Conservation (phyloP, 2,888 invertebrate genomes). For the Apamea sordens region DNA sequence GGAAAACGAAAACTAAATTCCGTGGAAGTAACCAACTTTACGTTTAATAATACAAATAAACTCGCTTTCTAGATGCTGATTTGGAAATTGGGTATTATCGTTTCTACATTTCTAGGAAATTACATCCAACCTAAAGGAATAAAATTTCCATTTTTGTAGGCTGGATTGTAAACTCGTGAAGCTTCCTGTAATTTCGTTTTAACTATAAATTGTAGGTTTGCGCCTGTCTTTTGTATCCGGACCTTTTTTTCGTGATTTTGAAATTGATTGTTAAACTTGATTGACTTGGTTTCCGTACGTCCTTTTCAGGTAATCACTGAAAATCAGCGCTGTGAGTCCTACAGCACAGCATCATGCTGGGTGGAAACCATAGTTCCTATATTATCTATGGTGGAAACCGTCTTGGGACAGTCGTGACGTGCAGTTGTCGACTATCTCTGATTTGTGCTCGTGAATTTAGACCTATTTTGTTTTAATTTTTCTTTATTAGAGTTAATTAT, state of each 20-base stretch:
- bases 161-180: slow-evolving; percentile 1
- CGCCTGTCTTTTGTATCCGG: background rate
- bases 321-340: background rate
- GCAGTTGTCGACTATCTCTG: background rate
- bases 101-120: slow-evolving; percentile 44
- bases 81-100: slow-evolving; percentile 55
- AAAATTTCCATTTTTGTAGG: slow-evolving; percentile 38
- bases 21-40: slow-evolving; percentile 28
- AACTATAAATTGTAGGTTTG: background rate
- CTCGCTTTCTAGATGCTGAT: slow-evolving; percentile 37
- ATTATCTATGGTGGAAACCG: too few relatives aligned
- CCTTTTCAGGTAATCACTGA: background rate
- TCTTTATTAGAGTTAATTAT: background rate
- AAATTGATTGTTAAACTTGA: background rate
- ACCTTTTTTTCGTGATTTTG: background rate
- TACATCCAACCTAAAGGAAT: slow-evolving; percentile 27
- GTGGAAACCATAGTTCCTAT: too few relatives aligned
- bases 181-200: slow-evolving; percentile 14
- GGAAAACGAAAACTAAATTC: slow-evolving; percentile 23
- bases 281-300: background rate
- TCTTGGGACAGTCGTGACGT: background rate
- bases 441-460: background rate
- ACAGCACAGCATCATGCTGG: too few relatives aligned
- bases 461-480: background rate
- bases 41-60: slow-evolving; percentile 24